A percentile compares a stretch with the other conserved stretches of the same genome.
These are phyloP conservation scores for Buathra laborator DNA, from an alignment of 2,888 invertebrate species.

Conservation along the genomic window DNA sequence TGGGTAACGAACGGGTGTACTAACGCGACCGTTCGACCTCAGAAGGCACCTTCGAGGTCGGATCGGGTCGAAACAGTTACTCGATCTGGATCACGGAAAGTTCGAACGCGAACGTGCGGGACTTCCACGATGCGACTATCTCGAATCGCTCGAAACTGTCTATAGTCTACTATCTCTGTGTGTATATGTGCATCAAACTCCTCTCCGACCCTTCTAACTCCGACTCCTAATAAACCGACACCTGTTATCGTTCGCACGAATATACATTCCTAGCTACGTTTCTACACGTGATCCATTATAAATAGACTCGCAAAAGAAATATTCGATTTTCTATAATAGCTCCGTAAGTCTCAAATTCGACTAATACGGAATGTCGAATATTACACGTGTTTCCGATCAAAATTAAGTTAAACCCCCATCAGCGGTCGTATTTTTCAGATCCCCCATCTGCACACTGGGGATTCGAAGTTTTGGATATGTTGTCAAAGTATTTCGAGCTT, in stretches of 20 bases:
- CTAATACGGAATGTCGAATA: neutral
- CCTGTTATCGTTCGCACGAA: neutral
- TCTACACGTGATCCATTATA: neutral
- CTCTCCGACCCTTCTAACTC: neutral
- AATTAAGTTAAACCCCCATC: too few relatives aligned
- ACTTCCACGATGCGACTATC: slow-evolving; percentile 37
- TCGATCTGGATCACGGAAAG: slow-evolving; percentile 63
- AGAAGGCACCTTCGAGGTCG: slow-evolving; percentile 47
- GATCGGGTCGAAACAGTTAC: slow-evolving; percentile 57
- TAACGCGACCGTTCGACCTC: slow-evolving; percentile 60
- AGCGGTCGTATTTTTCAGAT: too few relatives aligned
- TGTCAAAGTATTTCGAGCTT: too few relatives aligned
- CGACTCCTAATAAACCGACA: neutral
- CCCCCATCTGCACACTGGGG: too few relatives aligned
- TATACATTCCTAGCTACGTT: neutral
- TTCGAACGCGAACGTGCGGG: slow-evolving; percentile 41
- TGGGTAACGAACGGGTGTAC: slow-evolving; percentile 43
- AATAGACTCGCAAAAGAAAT: neutral
- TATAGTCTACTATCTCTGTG: neutral
- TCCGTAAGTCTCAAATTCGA: neutral
- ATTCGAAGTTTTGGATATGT: too few relatives aligned
- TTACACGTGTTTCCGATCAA: neutral
- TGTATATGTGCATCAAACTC: slow-evolving; percentile 22
- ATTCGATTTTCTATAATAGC: neutral
- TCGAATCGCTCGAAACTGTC: slow-evolving; percentile 7